Evolutionary conservation across 2,797 vertebrate genomes (phyloP).

Genomic region (Synaphobranchus kaupii): DNA sequence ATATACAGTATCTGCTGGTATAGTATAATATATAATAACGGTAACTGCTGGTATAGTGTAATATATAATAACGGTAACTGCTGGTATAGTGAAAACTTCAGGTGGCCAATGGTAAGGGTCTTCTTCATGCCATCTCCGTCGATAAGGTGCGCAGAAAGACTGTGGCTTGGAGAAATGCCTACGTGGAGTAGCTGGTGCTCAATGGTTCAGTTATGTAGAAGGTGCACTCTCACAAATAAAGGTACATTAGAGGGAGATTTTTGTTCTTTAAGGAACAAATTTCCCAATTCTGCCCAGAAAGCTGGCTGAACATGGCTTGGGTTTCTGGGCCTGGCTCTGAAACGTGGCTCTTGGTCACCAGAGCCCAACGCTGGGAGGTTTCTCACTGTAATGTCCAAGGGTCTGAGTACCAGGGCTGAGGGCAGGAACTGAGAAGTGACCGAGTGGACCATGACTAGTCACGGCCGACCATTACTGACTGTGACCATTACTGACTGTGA

Average conservation of each 20-base stretch:
- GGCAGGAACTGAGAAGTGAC: not conserved
- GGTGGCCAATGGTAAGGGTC: not conserved
- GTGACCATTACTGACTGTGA: not conserved
- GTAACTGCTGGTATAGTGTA: no score
- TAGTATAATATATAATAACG: no score
- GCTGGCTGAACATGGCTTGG: not conserved
- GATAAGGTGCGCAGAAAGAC: not conserved
- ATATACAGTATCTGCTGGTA: not conserved
- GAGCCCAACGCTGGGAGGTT: slow-evolving; percentile 16
- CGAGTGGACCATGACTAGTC: not conserved
- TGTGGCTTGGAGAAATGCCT: not conserved
- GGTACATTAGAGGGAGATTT: no score
- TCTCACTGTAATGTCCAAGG: not conserved
- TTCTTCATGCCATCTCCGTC: not conserved
- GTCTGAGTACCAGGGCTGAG: not conserved
- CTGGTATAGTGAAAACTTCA: not conserved
- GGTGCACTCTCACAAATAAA: no score
- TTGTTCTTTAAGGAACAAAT: no score
- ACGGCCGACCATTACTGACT: not conserved
- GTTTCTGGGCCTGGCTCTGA: not conserved
- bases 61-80: not conserved
- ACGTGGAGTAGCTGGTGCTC: not conserved
- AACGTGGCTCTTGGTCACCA: not conserved
- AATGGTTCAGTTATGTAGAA: not conserved
- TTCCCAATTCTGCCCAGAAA: no score